Evolutionary conservation across 2,797 vertebrate genomes (phyloP).

Genomic region (Sebastes dallii): DNA sequence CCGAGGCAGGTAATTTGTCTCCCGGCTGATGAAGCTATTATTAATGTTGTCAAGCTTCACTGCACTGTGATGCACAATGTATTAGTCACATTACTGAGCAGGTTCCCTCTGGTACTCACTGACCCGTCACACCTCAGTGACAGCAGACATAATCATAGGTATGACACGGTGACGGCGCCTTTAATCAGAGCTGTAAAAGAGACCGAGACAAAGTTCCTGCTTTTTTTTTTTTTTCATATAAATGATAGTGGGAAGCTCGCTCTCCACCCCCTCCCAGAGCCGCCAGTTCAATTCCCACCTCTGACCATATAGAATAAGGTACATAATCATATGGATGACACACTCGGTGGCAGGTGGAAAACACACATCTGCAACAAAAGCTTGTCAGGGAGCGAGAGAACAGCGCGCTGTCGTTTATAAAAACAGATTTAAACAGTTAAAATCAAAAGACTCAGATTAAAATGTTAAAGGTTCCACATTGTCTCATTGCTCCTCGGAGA

Average conservation of each 20-base stretch:
- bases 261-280: constrained; percentile 22
- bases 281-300: constrained; percentile 65
- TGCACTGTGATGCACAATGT: constrained; percentile 34
- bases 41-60: constrained; percentile 64
- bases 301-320: constrained; percentile 24
- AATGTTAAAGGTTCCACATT: background rate
- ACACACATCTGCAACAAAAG: background rate
- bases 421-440: background rate
- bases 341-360: constrained; percentile 30
- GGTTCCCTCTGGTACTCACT: constrained; percentile 43
- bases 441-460: background rate
- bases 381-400: background rate
- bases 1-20: constrained; percentile 24
- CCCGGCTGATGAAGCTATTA: constrained; percentile 45
- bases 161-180: constrained; percentile 56
- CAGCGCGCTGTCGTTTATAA: no score
- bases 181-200: constrained; percentile 64
- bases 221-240: background rate
- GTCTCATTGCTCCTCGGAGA: no score
- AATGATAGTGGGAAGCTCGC: constrained; percentile 32
- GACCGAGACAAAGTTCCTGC: constrained; percentile 30
- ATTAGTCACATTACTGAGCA: constrained; percentile 55
- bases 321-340: constrained; percentile 45
- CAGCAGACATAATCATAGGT: constrained; percentile 66
- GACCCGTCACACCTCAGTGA: constrained; percentile 47